phyloP scores from a whole-genome alignment of 2,797 vertebrate species.

The Alca torda region DNA sequence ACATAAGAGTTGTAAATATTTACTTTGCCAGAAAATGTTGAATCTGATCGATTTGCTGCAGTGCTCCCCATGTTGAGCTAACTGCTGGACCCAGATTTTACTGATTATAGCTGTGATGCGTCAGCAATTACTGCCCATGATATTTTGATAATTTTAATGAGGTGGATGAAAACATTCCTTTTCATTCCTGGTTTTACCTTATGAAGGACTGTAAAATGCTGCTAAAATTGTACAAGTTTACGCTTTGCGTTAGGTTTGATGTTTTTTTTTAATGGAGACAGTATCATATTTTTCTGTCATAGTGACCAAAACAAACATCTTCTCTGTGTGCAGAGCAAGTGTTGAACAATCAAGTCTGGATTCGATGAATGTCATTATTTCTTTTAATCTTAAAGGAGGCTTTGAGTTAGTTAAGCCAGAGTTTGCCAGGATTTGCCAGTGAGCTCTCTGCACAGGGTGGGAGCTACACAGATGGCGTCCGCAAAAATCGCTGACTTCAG shows the following conservation, averaged over 20 bases:
- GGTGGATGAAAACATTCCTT: conserved; percentile 44
- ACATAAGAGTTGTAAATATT: conserved; percentile 57
- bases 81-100: conserved; percentile 4
- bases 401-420: neutral
- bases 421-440: neutral
- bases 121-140: neutral
- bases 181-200: conserved; percentile 43
- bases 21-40: conserved; percentile 28
- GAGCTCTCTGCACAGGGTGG: neutral
- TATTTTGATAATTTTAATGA: conserved; percentile 35
- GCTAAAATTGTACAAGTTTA: conserved; percentile 69
- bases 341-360: conserved; percentile 53
- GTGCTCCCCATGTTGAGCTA: conserved; percentile 3
- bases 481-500: conserved; percentile 5
- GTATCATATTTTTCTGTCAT: neutral
- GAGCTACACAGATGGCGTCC: neutral
- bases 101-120: neutral
- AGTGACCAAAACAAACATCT: conserved; percentile 49
- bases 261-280: neutral
- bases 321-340: conserved; percentile 15
- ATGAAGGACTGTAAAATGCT: conserved; percentile 74
- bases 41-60: conserved; percentile 12
- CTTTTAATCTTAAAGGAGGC: conserved; percentile 23
- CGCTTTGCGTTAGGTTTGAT: neutral
- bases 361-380: conserved; percentile 16